Base-by-base conservation (phyloP, 2,888 invertebrate species). In the Pilophorus perplexus region DNA sequence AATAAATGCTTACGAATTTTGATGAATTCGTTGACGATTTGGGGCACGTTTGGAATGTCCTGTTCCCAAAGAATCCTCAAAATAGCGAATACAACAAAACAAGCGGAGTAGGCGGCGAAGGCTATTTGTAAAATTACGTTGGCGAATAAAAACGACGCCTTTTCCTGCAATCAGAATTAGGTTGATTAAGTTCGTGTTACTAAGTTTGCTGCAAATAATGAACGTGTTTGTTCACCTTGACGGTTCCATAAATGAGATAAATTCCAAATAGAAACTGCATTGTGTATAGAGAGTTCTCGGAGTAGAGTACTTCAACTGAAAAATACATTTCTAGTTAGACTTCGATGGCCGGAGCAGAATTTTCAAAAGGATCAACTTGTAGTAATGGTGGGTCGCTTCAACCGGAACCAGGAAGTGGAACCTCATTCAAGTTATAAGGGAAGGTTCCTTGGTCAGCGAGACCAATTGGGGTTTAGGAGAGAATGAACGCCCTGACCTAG, bases 1-100 rank as follows among this genome's bases (percentile, higher is more conserved):
- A 22, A n/a, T 16, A 3, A n/a, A 14, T 54, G 10, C 54, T 27
- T 54, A 54, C 54, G 54, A 14, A 54, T 28, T 54, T 54, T 54
- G 16, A 27, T 16, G 16, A 18, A 12, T 28, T 54, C 54, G 54
- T 54, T 33, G 2, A 28, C 10, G 10, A 54, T 14, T 10, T 54
- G 28, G 6, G 14, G 16, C 2, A 6, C 2, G 18, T 27, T 33
- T 2, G 28, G 28, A 2, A 54, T 14, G 14, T 14, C 14, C 3
- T 3, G 14, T 5, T 54, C 18, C 2, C 6, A n/a, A 12, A 50
- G n/a, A 12, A 50, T 23, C 38, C n/a, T 38, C 4, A 33, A 14
- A 8, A 54, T 2, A 25, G 54, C 33, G 33, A 54, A 27, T 8
- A 28, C 28, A 14, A 54, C 3, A 18, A 54, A 54, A 33, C 27